Evolutionary conservation across 35 echinoderm and acorn worm genomes (phyloP).

Genomic region (Apostichopus californicus): DNA sequence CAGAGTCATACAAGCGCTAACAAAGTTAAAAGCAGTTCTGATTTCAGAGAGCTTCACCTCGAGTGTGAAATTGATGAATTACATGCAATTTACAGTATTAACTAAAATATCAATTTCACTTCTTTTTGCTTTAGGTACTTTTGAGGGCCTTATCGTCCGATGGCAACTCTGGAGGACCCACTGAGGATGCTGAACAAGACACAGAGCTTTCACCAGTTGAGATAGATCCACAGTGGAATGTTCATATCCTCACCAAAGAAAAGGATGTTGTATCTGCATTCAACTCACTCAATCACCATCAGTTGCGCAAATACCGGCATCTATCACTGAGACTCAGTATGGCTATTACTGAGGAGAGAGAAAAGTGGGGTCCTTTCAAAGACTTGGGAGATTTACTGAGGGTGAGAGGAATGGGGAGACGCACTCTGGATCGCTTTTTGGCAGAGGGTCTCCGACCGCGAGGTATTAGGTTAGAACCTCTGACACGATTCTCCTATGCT

Average conservation of each 20-base stretch:
- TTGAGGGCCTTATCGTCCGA: background rate
- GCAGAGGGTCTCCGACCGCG: slow-evolving; percentile 23
- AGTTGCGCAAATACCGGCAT: slow-evolving; percentile 29
- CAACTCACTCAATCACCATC: slow-evolving; percentile 14
- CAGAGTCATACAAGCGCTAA: no score
- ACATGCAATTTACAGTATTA: no score
- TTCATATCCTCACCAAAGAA: slow-evolving; percentile 6
- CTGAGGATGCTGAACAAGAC: background rate
- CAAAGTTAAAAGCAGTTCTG: no score
- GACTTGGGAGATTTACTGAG: slow-evolving; percentile 12
- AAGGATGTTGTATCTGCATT: slow-evolving; percentile 24
- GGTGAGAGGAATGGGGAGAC: slow-evolving; percentile 36
- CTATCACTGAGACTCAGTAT: slow-evolving; percentile 10
- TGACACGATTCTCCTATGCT: slow-evolving; percentile 43
- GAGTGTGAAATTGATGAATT: no score
- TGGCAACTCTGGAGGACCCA: background rate
- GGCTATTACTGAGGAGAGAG: slow-evolving; percentile 19
- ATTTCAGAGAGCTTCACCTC: no score
- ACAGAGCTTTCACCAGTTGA: background rate
- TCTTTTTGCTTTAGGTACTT: background rate
- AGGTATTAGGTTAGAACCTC: slow-evolving; percentile 20
- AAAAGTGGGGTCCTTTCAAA: background rate
- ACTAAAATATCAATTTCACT: no score
- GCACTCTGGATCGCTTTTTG: slow-evolving; percentile 18
- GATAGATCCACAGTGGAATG: slow-evolving; percentile 24